Evolutionary conservation across 2,113 vertebrate species (phyloP).

Genomic region (Amphilophus citrinellus): DNA sequence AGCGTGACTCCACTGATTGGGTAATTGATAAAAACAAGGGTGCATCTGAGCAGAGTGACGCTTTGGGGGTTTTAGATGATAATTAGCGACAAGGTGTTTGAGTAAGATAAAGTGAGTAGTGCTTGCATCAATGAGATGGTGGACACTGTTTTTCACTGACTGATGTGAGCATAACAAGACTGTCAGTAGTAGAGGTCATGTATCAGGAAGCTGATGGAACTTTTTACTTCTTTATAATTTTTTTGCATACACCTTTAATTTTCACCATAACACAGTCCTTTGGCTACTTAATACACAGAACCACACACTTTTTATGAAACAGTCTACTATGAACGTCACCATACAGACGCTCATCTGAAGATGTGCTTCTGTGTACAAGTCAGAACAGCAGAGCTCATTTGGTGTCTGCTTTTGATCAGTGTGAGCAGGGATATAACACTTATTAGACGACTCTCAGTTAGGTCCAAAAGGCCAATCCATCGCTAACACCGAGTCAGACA

Average conservation of each 20-base stretch:
- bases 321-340: slow-evolving; percentile 1
- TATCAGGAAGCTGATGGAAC: not conserved
- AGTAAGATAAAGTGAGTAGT: slow-evolving; percentile 26
- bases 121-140: not conserved
- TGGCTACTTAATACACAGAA: slow-evolving; percentile 28
- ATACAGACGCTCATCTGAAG: slow-evolving; percentile 26
- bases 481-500: not conserved
- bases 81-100: slow-evolving; percentile 29
- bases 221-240: not conserved
- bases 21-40: slow-evolving; percentile 8
- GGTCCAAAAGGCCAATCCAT: not conserved
- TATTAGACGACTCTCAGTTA: slow-evolving; percentile 33
- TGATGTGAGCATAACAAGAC: not conserved
- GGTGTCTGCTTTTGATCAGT: slow-evolving; percentile 45
- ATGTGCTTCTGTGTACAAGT: slow-evolving; percentile 6
- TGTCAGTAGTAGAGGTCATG: too few species aligned
- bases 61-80: not conserved
- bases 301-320: not conserved
- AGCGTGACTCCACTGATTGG: slow-evolving; percentile 17
- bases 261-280: slow-evolving; percentile 22
- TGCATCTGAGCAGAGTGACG: slow-evolving; percentile 11
- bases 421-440: slow-evolving; percentile 11
- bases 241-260: slow-evolving; percentile 7
- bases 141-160: not conserved
- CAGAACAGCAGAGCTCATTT: slow-evolving; percentile 33